Conservation (phyloP, 2,888 invertebrate genomes). For the Callosobruchus maculatus region DNA sequence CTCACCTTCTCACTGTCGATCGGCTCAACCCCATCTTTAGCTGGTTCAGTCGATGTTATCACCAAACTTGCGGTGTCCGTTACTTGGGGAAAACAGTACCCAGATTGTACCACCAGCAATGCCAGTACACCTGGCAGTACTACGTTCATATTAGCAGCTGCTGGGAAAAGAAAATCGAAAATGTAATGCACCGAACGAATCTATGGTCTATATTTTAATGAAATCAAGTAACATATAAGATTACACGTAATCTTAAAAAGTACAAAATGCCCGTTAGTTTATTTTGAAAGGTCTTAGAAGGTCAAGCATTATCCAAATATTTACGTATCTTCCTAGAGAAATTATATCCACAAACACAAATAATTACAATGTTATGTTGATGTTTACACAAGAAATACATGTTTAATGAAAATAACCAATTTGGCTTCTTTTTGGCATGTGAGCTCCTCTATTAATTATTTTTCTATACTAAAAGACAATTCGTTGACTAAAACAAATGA, state of each 20-base stretch:
- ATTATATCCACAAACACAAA: not conserved
- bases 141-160: not conserved
- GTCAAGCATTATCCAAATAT: not conserved
- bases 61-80: slow-evolving; percentile 12
- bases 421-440: too few species aligned
- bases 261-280: not conserved
- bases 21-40: not conserved
- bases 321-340: not conserved
- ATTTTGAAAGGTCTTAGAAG: not conserved
- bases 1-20: not conserved
- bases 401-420: not conserved
- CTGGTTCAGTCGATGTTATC: slow-evolving; percentile 5
- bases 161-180: too few species aligned
- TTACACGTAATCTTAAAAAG: too few species aligned
- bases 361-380: not conserved
- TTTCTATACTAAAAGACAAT: too few species aligned
- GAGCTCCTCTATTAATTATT: too few species aligned
- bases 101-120: not conserved
- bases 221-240: too few species aligned
- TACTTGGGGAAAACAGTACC: slow-evolving; percentile 10
- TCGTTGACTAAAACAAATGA: too few species aligned
- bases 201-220: too few species aligned
- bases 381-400: not conserved
- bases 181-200: too few species aligned
- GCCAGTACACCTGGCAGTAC: not conserved